A percentile compares a stretch with the other conserved stretches of the same genome.
Conservation (phyloP, 2,888 invertebrate genomes). For the Diarsia brunnea region DNA sequence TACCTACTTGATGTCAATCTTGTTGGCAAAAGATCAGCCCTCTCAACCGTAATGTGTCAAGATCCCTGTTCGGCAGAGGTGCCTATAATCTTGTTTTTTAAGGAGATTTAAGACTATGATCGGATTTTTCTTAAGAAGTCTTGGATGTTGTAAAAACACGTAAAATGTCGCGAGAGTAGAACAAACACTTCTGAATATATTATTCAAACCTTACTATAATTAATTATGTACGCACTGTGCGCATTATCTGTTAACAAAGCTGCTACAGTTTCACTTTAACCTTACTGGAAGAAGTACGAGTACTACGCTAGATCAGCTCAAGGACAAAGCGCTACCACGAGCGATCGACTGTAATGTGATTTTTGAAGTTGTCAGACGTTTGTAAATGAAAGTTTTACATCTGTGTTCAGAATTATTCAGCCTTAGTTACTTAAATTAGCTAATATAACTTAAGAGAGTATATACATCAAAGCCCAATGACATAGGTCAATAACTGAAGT, state of each 20-base stretch:
- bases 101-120: slow-evolving; percentile 2
- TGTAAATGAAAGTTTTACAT: not conserved
- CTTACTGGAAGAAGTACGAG: not conserved
- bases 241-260: not conserved
- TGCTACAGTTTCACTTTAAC: not conserved
- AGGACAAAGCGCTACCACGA: not conserved
- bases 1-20: slow-evolving; percentile 38
- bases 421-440: not conserved
- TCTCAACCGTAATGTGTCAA: slow-evolving; percentile 17
- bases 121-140: slow-evolving; percentile 25
- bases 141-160: not conserved
- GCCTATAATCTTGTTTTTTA: slow-evolving; percentile 25
- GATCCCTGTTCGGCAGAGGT: not conserved
- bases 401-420: not conserved
- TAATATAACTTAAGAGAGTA: not conserved
- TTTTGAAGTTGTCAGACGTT: not conserved
- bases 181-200: too few relatives aligned
- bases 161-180: not conserved
- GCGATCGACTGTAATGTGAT: not conserved
- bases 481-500: not conserved
- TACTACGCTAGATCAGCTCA: not conserved
- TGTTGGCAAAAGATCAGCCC: slow-evolving; percentile 29
- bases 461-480: not conserved
- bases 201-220: not conserved
- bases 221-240: not conserved